Evolutionary conservation across 2,113 vertebrate genomes (phyloP).

Genomic region (Muscicapa adusta): DNA sequence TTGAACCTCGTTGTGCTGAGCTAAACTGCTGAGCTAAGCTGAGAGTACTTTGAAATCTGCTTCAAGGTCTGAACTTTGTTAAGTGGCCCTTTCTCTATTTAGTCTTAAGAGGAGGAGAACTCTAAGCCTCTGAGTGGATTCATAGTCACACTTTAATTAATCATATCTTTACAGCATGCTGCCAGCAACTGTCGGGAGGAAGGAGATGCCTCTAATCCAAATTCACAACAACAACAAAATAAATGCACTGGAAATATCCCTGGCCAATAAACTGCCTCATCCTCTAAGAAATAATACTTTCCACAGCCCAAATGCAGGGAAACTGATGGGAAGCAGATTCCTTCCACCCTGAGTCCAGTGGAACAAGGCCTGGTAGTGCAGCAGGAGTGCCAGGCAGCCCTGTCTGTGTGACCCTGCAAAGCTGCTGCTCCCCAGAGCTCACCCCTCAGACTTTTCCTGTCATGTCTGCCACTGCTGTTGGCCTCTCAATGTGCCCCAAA

Average conservation of each 20-base stretch:
- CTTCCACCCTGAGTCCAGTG: not conserved
- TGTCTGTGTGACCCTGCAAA: not conserved
- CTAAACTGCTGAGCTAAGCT: not conserved
- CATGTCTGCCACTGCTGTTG: rapidly evolving
- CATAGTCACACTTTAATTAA: slow-evolving; percentile 52
- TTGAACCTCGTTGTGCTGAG: not conserved
- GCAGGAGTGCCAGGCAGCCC: not conserved
- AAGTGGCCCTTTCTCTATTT: not conserved
- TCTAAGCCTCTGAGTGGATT: slow-evolving; percentile 26
- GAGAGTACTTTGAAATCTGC: not conserved
- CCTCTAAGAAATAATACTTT: not conserved
- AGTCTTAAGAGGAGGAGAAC: not conserved
- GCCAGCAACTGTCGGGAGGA: slow-evolving; percentile 20
- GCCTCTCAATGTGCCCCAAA: not conserved
- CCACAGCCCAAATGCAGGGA: not conserved
- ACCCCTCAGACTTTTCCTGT: not conserved
- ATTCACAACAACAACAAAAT: slow-evolving; percentile 7
- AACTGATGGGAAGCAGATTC: not conserved
- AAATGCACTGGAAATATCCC: not conserved
- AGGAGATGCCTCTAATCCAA: slow-evolving; percentile 34
- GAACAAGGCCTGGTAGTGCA: rapidly evolving
- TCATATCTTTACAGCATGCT: slow-evolving; percentile 25
- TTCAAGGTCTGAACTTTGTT: not conserved
- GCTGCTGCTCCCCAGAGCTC: not conserved
- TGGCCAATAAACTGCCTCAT: not conserved